Percentiles rank a stretch among this genome's conserved stretches.
Evolutionary conservation across 2,797 vertebrate species (phyloP).

Genomic region (Cebuella pygmaea): DNA sequence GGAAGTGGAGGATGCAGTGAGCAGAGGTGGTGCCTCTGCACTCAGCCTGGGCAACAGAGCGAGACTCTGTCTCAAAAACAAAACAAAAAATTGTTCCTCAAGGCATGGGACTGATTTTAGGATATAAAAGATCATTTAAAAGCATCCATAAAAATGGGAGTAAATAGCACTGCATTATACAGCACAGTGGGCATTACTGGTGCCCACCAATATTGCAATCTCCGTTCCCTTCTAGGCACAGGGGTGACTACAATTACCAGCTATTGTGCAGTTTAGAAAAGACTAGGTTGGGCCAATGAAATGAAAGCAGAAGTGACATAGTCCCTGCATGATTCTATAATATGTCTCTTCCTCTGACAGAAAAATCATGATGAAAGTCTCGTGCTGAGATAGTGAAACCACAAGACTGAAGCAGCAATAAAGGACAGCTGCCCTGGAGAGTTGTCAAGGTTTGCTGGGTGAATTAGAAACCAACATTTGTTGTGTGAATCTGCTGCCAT

Average conservation of each 20-base stretch:
- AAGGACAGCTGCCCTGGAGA: neutral
- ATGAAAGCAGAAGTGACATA: neutral
- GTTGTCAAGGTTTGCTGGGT: neutral
- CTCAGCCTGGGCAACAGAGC: too few species aligned
- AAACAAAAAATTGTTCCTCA: neutral
- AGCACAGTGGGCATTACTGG: neutral
- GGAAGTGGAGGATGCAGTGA: too few species aligned
- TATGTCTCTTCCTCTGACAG: neutral
- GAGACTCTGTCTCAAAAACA: too few species aligned
- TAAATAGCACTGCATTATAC: neutral
- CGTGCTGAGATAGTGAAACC: neutral
- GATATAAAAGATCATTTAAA: neutral
- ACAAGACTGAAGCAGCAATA: neutral
- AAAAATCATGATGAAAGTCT: neutral
- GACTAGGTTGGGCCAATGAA: neutral
- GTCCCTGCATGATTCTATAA: neutral
- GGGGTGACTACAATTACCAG: neutral
- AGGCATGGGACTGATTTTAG: neutral
- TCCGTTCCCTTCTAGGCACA: neutral
- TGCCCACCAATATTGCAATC: neutral
- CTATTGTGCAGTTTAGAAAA: neutral
- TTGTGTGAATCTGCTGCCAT: neutral
- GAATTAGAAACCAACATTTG: slow-evolving; percentile 29
- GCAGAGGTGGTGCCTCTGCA: too few species aligned
- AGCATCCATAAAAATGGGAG: neutral